Conservation (phyloP, 1,140 invertebrate species). For the Aphelinus atriplicis region DNA sequence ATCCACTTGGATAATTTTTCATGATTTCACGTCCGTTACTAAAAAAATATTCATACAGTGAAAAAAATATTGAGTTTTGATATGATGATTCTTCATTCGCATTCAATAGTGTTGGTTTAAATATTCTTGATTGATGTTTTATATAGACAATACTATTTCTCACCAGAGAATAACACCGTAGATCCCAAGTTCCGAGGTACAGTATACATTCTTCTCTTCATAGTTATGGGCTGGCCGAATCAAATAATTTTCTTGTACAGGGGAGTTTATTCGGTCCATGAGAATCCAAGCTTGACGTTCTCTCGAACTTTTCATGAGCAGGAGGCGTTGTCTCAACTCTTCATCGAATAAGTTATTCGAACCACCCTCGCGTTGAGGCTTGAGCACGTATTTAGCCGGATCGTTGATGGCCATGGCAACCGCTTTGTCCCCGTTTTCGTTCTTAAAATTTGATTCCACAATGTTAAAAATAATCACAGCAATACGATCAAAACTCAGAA, state of each 20-base stretch:
- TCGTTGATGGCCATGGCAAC: conserved; percentile 83
- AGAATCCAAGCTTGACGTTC: conserved; percentile 91
- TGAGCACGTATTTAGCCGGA: conserved; percentile 90
- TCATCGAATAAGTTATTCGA: conserved; percentile 94
- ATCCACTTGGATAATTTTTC: conserved; percentile 87
- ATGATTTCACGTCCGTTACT: too few species aligned
- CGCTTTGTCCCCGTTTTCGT: conserved; percentile 80
- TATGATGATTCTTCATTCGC: too few species aligned
- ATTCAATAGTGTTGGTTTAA: neutral
- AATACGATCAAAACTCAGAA: neutral
- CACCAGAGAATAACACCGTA: conserved; percentile 93
- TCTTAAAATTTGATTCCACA: conserved; percentile 53
- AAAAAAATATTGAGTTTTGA: conserved; percentile 72
- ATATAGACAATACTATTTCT: too few species aligned
- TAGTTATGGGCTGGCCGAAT: conserved; percentile 70
- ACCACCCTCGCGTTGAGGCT: conserved; percentile 97
- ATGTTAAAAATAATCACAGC: neutral
- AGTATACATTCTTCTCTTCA: conserved; percentile 61
- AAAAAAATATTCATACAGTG: too few species aligned
- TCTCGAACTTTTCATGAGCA: conserved; percentile 70
- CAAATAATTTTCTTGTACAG: conserved; percentile 84
- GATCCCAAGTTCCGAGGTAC: conserved; percentile 92
- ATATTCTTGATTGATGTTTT: too few species aligned
- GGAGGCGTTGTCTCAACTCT: conserved; percentile 77
- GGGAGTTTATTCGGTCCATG: conserved; percentile 91